Percentiles rank a stretch among this genome's conserved stretches.
Evolutionary conservation across 2,888 invertebrate genomes (phyloP).

Genomic region (Watsonalla cultraria): DNA sequence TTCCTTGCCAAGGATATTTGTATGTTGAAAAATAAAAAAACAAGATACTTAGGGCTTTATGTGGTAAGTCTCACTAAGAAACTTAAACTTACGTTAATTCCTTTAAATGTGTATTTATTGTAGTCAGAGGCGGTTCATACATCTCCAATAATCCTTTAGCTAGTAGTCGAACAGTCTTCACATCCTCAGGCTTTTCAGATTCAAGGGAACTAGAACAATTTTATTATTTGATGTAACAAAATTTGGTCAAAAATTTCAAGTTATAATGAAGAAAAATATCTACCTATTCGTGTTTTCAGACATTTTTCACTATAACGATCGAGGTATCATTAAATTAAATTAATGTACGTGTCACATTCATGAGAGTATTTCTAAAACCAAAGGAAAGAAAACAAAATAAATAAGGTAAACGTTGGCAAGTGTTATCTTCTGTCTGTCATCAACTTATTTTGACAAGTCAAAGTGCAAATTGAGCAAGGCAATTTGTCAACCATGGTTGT

Average conservation of each 20-base stretch:
- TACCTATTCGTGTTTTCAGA: background rate
- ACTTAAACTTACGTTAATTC: constrained; percentile 65
- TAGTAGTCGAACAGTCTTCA: constrained; percentile 51
- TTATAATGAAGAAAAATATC: background rate
- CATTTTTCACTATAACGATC: background rate
- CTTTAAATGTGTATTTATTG: constrained; percentile 66
- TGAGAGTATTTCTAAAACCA: too few relatives aligned
- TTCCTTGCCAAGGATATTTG: too few relatives aligned
- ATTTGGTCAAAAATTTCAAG: background rate
- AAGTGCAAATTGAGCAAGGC: too few relatives aligned
- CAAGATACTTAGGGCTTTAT: background rate
- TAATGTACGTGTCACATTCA: too few relatives aligned
- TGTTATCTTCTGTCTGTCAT: too few relatives aligned
- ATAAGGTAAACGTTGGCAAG: too few relatives aligned
- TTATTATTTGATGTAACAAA: background rate
- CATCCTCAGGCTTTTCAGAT: constrained; percentile 49
- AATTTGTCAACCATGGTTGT: too few relatives aligned
- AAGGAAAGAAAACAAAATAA: too few relatives aligned
- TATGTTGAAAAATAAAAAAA: too few relatives aligned
- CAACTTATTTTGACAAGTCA: too few relatives aligned
- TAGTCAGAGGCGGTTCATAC: constrained; percentile 67
- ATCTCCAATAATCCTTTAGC: constrained; percentile 65
- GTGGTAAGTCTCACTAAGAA: background rate
- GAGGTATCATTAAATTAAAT: too few relatives aligned
- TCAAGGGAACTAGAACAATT: constrained; percentile 18